phyloP scores from a whole-genome alignment of 2,113 vertebrate species.

The Burhinus bistriatus region DNA sequence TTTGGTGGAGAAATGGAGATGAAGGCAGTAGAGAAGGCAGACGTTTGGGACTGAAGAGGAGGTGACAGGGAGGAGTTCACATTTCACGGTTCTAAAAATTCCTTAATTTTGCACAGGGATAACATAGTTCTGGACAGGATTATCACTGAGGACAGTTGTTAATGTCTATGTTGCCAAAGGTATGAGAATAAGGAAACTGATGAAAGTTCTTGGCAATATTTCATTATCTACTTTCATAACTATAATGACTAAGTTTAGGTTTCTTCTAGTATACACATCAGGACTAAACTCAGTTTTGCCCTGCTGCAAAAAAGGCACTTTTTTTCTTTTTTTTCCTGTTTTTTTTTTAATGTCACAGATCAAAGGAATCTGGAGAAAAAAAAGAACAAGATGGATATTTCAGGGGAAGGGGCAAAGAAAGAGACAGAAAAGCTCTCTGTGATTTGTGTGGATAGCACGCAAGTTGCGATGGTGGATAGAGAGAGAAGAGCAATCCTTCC shows the following conservation, averaged over 20 bases:
- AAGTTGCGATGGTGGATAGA: not conserved
- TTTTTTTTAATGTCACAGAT: not conserved
- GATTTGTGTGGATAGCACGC: not conserved
- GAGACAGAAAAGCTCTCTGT: not conserved
- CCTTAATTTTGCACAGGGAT: not conserved
- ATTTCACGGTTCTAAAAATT: not conserved
- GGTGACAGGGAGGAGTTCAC: not conserved
- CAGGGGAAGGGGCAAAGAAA: not conserved
- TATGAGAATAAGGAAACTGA: not conserved
- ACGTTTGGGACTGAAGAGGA: not conserved
- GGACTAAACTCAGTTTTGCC: not conserved
- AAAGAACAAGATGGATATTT: fast-evolving
- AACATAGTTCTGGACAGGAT: not conserved
- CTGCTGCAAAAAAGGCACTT: not conserved
- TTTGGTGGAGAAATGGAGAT: not conserved
- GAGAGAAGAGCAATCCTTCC: not conserved
- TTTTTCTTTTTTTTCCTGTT: fast-evolving
- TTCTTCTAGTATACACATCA: not conserved
- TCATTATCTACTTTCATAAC: not conserved
- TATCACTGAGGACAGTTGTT: not conserved
- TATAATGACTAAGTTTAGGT: not conserved
- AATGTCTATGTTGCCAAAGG: not conserved
- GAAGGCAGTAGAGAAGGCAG: not conserved
- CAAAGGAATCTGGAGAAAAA: not conserved
- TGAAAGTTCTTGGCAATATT: not conserved